These are phyloP conservation scores for Crambe crambe DNA, from an alignment of 37 sponge, comb jelly and placozoan species.

Conservation along the genomic window DNA sequence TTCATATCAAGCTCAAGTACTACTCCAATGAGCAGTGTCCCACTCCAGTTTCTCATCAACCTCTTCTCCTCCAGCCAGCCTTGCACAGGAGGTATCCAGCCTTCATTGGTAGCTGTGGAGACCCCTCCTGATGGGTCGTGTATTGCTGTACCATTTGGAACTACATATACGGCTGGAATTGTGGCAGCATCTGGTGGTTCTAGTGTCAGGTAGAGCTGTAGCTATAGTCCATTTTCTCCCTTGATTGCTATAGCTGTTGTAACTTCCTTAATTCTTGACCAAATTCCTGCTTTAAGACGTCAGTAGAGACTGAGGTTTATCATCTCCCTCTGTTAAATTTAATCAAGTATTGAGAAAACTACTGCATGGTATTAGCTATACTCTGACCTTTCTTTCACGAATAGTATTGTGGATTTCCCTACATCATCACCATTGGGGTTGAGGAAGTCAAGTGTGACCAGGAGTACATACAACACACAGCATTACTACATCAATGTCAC, in stretches of 20 bases:
- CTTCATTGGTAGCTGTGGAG: neutral
- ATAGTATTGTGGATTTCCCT: conserved; percentile 26
- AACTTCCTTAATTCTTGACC: no score
- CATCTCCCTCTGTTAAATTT: no score
- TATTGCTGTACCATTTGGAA: conserved; percentile 20
- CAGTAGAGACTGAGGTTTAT: no score
- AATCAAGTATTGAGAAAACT: no score
- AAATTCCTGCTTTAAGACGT: no score
- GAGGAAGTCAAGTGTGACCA: conserved; percentile 4
- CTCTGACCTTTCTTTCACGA: neutral
- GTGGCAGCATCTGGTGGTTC: conserved; percentile 12
- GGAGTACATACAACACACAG: neutral
- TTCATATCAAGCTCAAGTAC: conserved; percentile 2
- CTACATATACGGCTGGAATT: conserved; percentile 14
- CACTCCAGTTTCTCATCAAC: conserved; percentile 43
- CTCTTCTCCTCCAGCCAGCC: conserved; percentile 11
- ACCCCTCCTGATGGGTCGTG: conserved; percentile 36
- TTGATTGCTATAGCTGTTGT: no score
- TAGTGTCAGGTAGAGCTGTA: conserved; percentile 23
- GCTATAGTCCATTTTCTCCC: no score
- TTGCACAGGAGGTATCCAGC: conserved; percentile 13
- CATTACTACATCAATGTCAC: conserved; percentile 30
- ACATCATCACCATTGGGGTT: conserved; percentile 37
- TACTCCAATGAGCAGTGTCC: conserved; percentile 46
- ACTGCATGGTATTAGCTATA: no score